phyloP scores from a whole-genome alignment of 2,888 invertebrate species.

The Coronaproctus castanopsis region DNA sequence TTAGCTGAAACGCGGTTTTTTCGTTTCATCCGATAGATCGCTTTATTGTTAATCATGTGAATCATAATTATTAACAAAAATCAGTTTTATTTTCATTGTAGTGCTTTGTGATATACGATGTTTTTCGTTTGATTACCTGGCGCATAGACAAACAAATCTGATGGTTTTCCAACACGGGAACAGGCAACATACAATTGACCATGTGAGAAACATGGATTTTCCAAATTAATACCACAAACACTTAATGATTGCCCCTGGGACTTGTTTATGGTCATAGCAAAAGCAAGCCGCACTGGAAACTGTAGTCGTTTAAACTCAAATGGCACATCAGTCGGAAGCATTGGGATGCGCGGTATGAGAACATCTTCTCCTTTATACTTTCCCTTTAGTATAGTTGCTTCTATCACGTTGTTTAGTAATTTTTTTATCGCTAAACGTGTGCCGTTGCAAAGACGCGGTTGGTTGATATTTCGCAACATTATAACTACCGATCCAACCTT shows the following conservation, averaged over 20 bases:
- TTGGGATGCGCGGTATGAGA: slow-evolving; percentile 20
- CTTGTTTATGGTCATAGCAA: slow-evolving; percentile 25
- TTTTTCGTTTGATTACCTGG: neutral
- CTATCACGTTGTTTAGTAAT: no score
- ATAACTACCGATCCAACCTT: no score
- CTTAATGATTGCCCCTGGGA: slow-evolving; percentile 18
- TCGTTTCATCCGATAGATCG: no score
- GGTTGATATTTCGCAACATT: no score
- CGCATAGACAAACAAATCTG: neutral
- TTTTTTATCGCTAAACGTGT: no score
- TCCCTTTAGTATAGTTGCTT: neutral
- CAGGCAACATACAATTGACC: neutral
- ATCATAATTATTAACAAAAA: no score
- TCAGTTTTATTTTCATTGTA: no score
- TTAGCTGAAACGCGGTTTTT: no score
- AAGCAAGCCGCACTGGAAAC: slow-evolving; percentile 22
- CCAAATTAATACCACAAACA: neutral
- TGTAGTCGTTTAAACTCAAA: slow-evolving; percentile 21
- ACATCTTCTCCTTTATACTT: neutral
- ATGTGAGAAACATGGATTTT: neutral
- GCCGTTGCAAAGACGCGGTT: no score
- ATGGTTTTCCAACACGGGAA: neutral
- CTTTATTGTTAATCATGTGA: no score
- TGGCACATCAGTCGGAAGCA: slow-evolving; percentile 23
- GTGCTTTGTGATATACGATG: no score